phyloP scores from a whole-genome alignment of 2,113 vertebrate species.

The Ploceus nigricollis region DNA sequence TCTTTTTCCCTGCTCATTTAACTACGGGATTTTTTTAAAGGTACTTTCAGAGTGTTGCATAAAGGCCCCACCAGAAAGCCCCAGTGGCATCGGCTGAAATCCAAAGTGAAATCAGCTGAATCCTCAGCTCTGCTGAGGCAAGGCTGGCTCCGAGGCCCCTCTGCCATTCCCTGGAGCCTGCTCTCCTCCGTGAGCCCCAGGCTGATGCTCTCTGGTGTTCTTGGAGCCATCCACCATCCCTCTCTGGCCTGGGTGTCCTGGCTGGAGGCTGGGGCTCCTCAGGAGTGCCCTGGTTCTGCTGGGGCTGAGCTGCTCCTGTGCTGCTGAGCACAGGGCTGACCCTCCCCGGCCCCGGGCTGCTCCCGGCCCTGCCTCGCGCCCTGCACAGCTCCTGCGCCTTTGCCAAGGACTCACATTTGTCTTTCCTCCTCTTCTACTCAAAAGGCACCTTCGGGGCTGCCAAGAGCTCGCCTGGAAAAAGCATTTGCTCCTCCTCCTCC shows the following conservation, averaged over 20 bases:
- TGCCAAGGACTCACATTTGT: not conserved
- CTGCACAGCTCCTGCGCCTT: not conserved
- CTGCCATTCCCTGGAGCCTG: not conserved
- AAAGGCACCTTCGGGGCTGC: not conserved
- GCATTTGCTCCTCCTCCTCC: not conserved
- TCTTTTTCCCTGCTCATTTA: not conserved
- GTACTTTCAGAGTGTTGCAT: not conserved
- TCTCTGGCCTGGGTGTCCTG: too few relatives aligned
- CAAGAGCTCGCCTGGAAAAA: not conserved
- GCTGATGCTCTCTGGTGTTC: not conserved
- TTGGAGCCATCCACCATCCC: not conserved
- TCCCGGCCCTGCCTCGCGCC: too few relatives aligned
- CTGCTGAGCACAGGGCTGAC: not conserved
- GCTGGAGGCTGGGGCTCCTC: conserved; percentile 61
- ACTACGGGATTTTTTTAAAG: not conserved
- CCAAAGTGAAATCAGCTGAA: too few relatives aligned
- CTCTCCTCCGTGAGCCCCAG: not conserved
- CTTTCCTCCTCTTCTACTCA: not conserved
- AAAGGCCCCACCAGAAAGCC: not conserved
- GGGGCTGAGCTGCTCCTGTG: conserved; percentile 1
- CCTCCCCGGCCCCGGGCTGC: too few relatives aligned
- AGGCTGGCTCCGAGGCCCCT: not conserved
- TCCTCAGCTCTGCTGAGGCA: too few relatives aligned
- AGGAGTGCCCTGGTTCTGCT: too few relatives aligned
- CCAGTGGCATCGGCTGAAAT: not conserved